Evolutionary conservation across 2,113 vertebrate species (phyloP).

Genomic region (Crocuta crocuta): DNA sequence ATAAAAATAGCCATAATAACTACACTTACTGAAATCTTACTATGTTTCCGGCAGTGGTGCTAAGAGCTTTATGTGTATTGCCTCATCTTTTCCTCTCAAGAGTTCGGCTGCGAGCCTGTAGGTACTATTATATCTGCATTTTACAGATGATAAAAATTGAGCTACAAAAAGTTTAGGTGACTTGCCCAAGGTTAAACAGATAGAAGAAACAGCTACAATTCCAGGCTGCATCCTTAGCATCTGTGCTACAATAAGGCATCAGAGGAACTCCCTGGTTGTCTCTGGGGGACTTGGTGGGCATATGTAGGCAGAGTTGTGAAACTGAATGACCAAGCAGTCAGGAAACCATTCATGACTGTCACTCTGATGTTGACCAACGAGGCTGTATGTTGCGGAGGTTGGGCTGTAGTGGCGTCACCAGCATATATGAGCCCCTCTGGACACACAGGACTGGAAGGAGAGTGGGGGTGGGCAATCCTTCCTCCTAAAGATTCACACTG

Average conservation of each 20-base stretch:
- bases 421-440: not conserved
- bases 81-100: not conserved
- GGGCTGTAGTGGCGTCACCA: fast-evolving
- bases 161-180: not conserved
- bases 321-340: not conserved
- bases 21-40: not conserved
- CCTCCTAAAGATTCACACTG: not conserved
- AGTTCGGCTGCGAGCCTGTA: not conserved
- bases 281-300: not conserved
- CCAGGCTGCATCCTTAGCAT: not conserved
- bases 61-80: not conserved
- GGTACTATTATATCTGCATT: not conserved
- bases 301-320: not conserved
- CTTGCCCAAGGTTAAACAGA: not conserved
- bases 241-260: not conserved
- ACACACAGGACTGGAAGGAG: not conserved
- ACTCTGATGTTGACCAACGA: not conserved
- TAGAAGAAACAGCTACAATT: not conserved
- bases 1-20: not conserved
- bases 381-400: not conserved
- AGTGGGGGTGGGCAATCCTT: not conserved
- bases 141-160: slow-evolving; percentile 64
- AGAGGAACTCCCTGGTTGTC: not conserved
- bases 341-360: not conserved
- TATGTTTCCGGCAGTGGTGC: not conserved